Base-by-base conservation (phyloP, 1,140 invertebrate species). In the Aphelinus atriplicis region DNA sequence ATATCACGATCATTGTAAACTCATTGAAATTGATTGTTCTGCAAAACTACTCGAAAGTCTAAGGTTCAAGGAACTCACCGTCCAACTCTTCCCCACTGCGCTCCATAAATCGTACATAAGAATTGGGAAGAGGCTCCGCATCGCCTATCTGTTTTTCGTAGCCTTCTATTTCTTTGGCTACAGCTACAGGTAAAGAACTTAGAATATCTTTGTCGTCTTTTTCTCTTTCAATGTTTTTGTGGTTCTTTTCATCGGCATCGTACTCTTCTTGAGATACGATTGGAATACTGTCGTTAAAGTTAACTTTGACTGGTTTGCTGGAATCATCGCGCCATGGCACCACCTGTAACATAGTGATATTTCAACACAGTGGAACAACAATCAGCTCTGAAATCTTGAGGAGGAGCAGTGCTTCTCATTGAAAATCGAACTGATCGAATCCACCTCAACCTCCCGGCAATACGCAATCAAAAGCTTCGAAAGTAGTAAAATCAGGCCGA, bases 71-170 rank as follows among this genome's bases (percentile, higher is more conserved):
- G 7, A 50, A 75, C 48, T 96, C 94, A 76, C 93, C 94, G 89
- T 98, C 97, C 58, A 98, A 88, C 86, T 99, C 97, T 86, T 99
- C 97, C 4, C 92, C 91, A 61, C 95, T 95, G 82, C 97, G 96
- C 85, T 99, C 97, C 84, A 98, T 97, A 85, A 97, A 98, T 78
- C 95, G 90, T 57, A 94, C 93, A 83, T 96, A 97, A 7, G 94
- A 92, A 85, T 94, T 92, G 5, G 94, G 93, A 78, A 93, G 88
- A 2, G 93, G 87, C 75, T 95, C 93, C 7, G 95, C 95, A 88
- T 96, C 94, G 78, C 92, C 91, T 75, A 95, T 92, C 80, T 92
- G 89, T 50, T 78, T 65, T 72, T 91, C 90, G 84, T 95, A 96
- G 82, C 94, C 91, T 53, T 93, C 90, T 48, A 96, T 85, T 81